Evolutionary conservation across 2,797 vertebrate species (phyloP), one percentile per base, ranked within the genome.

Genomic region (Takifugu ocellatus): DNA sequence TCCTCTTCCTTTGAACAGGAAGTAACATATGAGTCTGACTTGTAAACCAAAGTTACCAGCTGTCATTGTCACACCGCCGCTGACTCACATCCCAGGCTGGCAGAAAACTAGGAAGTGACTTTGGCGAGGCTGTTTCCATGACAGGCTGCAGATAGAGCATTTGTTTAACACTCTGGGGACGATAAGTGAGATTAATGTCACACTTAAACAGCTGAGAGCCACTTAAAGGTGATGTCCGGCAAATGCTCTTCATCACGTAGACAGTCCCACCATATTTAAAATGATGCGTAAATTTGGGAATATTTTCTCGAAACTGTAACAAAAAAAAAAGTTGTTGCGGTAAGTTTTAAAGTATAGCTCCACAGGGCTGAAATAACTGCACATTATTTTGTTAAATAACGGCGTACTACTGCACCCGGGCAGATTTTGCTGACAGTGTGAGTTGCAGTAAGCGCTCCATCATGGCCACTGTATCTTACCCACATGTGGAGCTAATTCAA

Each of bases 1-100:
- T 88, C 88, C 86, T 87, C 86, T 90, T 33, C 33, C 33, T 88
- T 65, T 66, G 75, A 87, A 77, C 49, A 81, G 86, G 85, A 89
- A 89, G 81, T 87, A 75, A 47, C 33, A 56, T 74, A 78, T 65
- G 68, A 63, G 80, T 86, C 86, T 88, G 86, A 65, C 67, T 70
- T 54, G 50, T 54, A 69, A 68, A 61, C 49, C 29, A 48, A 66
- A 66, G 73, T 25, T 72, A 54, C 33, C 6, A 55, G 27, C 44
- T 31, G 75, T 87, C 85, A 88, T 63, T 29, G 78, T 86, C 88
- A 90, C 84, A 82, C 53, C 74, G 72, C 26, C 56, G 64, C 74
- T 84, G 83, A 89, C 80, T 83, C 84, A 86, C 62, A 66, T 65
- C 52, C 52, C 63, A 52, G 31, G 60, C 48, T 61, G 42, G 21